Conservation (phyloP, 2,113 vertebrate species). For the Pterocles orientalis region DNA sequence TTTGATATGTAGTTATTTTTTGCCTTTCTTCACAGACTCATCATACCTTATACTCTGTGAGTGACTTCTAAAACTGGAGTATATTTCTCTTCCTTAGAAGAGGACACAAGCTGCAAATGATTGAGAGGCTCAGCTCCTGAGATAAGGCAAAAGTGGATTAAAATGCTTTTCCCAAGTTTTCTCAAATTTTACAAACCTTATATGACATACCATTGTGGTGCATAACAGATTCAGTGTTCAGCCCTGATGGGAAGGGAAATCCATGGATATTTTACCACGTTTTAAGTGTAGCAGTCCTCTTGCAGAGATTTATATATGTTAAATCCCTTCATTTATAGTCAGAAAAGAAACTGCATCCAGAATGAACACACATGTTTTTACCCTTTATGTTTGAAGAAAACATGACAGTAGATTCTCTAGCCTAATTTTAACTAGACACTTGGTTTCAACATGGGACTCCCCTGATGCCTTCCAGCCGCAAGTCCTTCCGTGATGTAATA, state of each 20-base stretch:
- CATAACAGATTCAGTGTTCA: not conserved
- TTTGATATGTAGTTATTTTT: not conserved
- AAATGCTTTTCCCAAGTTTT: not conserved
- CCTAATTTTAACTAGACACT: not conserved
- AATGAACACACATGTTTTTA: not conserved
- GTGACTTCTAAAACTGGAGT: not conserved
- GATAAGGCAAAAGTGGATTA: not conserved
- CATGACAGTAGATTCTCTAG: not conserved
- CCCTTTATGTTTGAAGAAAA: not conserved
- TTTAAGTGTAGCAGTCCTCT: not conserved
- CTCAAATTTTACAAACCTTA: not conserved
- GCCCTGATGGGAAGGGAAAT: not conserved
- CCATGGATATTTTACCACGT: not conserved
- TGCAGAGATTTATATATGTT: not conserved
- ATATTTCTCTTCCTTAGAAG: not conserved
- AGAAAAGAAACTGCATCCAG: not conserved
- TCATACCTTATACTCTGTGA: not conserved
- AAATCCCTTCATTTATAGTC: not conserved
- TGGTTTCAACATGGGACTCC: not conserved
- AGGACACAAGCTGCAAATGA: not conserved
- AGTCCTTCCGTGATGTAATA: not conserved
- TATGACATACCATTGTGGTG: not conserved
- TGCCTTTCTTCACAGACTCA: not conserved
- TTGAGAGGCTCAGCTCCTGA: not conserved
- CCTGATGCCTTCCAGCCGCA: not conserved